Conservation (phyloP, 2,797 vertebrate species). For the Lepilemur ruficaudatus region DNA sequence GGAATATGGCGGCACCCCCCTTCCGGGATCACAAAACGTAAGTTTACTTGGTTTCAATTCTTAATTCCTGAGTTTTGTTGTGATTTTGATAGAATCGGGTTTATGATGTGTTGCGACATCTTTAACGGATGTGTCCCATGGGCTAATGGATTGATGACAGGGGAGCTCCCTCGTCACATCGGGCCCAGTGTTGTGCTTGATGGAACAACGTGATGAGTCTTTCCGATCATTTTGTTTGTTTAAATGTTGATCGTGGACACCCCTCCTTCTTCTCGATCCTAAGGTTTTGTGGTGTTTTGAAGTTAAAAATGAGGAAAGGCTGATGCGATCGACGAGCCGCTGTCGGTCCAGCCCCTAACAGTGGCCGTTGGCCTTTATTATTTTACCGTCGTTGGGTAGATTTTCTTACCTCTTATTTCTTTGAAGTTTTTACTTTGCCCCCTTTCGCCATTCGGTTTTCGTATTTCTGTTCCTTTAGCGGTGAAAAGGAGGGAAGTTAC, state of each 20-base stretch:
- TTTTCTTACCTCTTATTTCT: neutral
- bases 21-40: neutral
- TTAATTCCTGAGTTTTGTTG: neutral
- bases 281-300: neutral
- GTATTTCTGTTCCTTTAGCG: neutral
- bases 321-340: neutral
- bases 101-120: neutral
- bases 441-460: neutral
- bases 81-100: neutral
- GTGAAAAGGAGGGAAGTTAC: neutral
- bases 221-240: neutral
- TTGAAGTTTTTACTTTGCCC: neutral
- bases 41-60: neutral
- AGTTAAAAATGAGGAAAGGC: neutral
- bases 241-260: neutral
- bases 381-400: neutral
- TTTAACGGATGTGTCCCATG: neutral
- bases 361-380: neutral
- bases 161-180: neutral
- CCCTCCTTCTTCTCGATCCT: fast-evolving
- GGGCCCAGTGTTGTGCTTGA: neutral
- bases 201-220: neutral
- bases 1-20: neutral
- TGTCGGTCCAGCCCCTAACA: fast-evolving
- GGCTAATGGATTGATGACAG: neutral